phyloP scores from a whole-genome alignment of 2,888 invertebrate genomes.

The Venustoraphidia nigricollis region DNA sequence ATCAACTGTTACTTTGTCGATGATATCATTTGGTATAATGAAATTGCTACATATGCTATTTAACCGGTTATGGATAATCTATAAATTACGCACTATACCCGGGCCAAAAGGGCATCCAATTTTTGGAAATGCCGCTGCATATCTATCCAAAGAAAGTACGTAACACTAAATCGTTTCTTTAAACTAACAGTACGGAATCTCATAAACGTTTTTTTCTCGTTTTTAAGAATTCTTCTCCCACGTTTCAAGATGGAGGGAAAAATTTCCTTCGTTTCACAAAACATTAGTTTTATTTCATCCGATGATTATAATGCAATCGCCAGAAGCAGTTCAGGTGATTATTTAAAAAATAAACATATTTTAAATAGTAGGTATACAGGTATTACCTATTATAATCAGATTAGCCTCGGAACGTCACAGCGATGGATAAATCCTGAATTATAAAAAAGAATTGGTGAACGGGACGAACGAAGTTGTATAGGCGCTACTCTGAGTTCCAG shows the following conservation, averaged over 20 bases:
- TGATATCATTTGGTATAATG: too few relatives aligned
- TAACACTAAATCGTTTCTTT: neutral
- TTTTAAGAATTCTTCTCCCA: slow-evolving; percentile 12
- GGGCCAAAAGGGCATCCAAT: slow-evolving; percentile 11
- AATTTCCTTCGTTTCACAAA: slow-evolving; percentile 11
- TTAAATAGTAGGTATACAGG: too few relatives aligned
- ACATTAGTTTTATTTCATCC: slow-evolving; percentile 12
- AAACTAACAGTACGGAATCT: too few relatives aligned
- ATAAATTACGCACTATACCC: slow-evolving; percentile 4
- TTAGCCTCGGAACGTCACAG: neutral
- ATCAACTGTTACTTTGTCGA: too few relatives aligned
- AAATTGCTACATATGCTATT: too few relatives aligned
- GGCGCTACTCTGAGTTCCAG: too few relatives aligned
- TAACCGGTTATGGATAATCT: too few relatives aligned
- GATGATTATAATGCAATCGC: slow-evolving; percentile 12
- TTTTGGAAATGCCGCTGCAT: slow-evolving; percentile 11
- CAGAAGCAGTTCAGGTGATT: slow-evolving; percentile 12
- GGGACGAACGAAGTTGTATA: too few relatives aligned
- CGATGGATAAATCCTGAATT: too few relatives aligned
- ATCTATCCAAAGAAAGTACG: slow-evolving; percentile 12
- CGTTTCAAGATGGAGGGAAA: slow-evolving; percentile 10
- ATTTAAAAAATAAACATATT: neutral
- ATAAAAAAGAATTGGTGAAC: too few relatives aligned
- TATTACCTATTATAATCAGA: neutral
- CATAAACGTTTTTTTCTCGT: neutral